Evolutionary conservation across 2,888 invertebrate species (phyloP), one percentile per base, ranked within the genome.

Genomic region (Pocota personata): DNA sequence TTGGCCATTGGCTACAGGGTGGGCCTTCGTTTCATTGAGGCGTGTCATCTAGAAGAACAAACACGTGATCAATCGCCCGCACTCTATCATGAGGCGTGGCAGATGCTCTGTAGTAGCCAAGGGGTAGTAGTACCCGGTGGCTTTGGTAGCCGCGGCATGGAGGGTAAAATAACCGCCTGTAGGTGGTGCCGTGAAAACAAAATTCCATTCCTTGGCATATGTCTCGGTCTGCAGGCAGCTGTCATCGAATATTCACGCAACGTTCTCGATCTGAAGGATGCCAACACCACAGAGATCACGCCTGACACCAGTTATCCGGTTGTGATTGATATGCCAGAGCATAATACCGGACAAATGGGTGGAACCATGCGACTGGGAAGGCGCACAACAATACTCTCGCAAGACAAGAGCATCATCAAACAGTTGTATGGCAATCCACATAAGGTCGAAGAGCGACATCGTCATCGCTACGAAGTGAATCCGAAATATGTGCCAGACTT

Each of bases 331-430:
- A 99, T 99, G 99, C 99, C 99, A 0, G 99, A 99, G 93, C 98
- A 99, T 92, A 97, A 98, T 91, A 95, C 96, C 0, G 98, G 97
- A 0, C 94, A 96, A 88, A 95, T 98, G 94, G 99, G 99, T 1
- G 99, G 99, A 7, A 99, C 99, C 0, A 99, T 99, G 99, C 94
- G 99, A 79, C 93, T 99, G 57, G 99, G 99, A n/a, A 97, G 96
- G 90, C 95, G 99, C 89, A 95, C 95, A 79, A 99, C 99, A 0
- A 93, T 96, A 46, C 97, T 99, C 91, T 95, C 95, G 80, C 89
- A 91, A 1, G 93, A 92, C 1, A 92, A 93, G 2, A 94, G 94
- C 89, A 92, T 95, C 87, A 93, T 96, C 88, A 94, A 94, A 79
- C 94, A 95, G 91, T 92, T 98, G 2, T 98, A 98, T 93, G 96